Evolutionary conservation across 2,113 vertebrate genomes (phyloP).

Genomic region (Oophaga pumilio): DNA sequence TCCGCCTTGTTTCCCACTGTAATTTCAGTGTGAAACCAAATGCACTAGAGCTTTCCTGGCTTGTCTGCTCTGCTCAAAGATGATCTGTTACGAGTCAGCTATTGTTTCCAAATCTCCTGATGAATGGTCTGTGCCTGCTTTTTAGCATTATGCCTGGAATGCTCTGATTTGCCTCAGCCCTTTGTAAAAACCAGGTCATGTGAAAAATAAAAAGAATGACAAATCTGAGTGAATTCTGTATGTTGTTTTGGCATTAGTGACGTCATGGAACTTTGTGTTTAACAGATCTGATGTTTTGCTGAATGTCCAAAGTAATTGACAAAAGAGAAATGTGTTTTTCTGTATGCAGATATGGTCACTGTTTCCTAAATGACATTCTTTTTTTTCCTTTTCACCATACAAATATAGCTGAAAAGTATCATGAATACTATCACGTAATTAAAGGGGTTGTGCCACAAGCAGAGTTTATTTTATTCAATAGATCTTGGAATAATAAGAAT

Average conservation of each 20-base stretch:
- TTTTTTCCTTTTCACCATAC: background rate
- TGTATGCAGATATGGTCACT: background rate
- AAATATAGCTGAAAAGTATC: background rate
- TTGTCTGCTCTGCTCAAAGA: slow-evolving; percentile 55
- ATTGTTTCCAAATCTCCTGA: slow-evolving; percentile 55
- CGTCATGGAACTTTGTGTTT: slow-evolving; percentile 40
- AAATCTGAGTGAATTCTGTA: slow-evolving; percentile 46
- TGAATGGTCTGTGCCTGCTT: slow-evolving; percentile 52
- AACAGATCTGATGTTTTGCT: slow-evolving; percentile 32
- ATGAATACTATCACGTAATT: background rate
- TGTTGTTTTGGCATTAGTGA: slow-evolving; percentile 54
- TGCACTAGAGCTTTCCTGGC: slow-evolving; percentile 52
- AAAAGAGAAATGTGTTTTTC: background rate
- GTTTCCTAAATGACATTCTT: background rate
- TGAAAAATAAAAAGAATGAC: slow-evolving; percentile 56
- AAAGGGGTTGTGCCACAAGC: too few species aligned
- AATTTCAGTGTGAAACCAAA: slow-evolving; percentile 51
- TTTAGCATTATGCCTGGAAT: slow-evolving; percentile 57
- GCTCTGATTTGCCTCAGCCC: slow-evolving; percentile 55
- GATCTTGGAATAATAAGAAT: too few species aligned
- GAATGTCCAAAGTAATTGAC: slow-evolving; percentile 48
- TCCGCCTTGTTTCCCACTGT: slow-evolving; percentile 46
- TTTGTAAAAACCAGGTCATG: slow-evolving; percentile 57
- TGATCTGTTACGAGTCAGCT: slow-evolving; percentile 56
- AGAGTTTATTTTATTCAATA: too few species aligned